Evolutionary conservation across 2,113 vertebrate genomes (phyloP).

Genomic region (Labeo rohita): DNA sequence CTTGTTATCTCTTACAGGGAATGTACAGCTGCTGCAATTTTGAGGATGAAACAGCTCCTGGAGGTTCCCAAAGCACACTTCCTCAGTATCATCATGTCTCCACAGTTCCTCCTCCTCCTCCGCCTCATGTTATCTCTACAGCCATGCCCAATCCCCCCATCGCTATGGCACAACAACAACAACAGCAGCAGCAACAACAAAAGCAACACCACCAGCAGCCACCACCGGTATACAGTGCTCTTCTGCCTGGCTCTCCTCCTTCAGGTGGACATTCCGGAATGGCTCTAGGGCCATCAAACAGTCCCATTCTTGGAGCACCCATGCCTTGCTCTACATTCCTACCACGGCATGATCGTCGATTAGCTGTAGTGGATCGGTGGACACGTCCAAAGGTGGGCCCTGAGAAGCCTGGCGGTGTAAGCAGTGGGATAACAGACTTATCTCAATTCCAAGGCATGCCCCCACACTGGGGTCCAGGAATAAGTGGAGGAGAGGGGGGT

Average conservation of each 20-base stretch:
- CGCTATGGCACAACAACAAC: slow-evolving; percentile 73
- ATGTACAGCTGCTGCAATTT: slow-evolving; percentile 93
- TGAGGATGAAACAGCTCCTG: slow-evolving; percentile 79
- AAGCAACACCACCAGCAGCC: slow-evolving; percentile 71
- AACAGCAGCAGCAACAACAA: slow-evolving; percentile 72
- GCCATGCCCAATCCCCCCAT: slow-evolving; percentile 75
- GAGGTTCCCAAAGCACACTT: slow-evolving; percentile 69
- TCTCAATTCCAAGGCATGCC: slow-evolving; percentile 69
- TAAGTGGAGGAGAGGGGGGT: slow-evolving; percentile 66
- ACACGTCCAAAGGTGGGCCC: slow-evolving; percentile 77
- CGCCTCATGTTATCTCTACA: slow-evolving; percentile 74
- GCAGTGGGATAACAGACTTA: slow-evolving; percentile 70
- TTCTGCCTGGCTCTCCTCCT: slow-evolving; percentile 75
- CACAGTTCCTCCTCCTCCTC: slow-evolving; percentile 66
- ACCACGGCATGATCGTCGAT: slow-evolving; percentile 83
- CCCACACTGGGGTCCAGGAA: slow-evolving; percentile 69
- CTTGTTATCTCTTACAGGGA: slow-evolving; percentile 76
- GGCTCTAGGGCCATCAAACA: slow-evolving; percentile 82
- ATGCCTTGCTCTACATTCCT: slow-evolving; percentile 85
- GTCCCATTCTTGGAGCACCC: slow-evolving; percentile 79
- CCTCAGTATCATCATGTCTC: slow-evolving; percentile 75
- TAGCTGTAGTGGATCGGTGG: slow-evolving; percentile 86
- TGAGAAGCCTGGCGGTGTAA: slow-evolving; percentile 75
- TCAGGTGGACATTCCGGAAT: slow-evolving; percentile 75
- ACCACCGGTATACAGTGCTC: slow-evolving; percentile 72